Percentiles rank a stretch among this genome's conserved stretches.
phyloP scores from a whole-genome alignment of 2,888 invertebrate species.

The Oligia strigilis region DNA sequence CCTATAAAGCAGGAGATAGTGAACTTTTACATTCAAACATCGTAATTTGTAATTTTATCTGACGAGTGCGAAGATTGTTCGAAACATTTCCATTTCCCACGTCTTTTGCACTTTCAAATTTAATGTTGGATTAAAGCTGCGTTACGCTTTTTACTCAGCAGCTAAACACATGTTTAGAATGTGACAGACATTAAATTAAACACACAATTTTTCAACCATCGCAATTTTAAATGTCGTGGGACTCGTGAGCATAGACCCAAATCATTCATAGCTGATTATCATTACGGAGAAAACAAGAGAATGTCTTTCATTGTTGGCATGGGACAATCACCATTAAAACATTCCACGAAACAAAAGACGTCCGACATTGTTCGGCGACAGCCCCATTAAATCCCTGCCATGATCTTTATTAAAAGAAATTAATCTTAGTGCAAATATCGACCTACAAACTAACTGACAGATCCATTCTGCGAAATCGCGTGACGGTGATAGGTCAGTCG shows the following conservation, averaged over 20 bases:
- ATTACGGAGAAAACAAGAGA: constrained; percentile 28
- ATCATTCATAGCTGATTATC: neutral
- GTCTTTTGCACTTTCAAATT: constrained; percentile 62
- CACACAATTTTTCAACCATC: neutral
- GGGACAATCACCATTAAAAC: constrained; percentile 29
- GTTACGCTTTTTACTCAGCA: constrained; percentile 45
- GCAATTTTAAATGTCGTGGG: neutral
- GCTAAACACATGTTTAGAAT: neutral
- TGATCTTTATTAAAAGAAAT: constrained; percentile 47
- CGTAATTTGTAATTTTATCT: constrained; percentile 43
- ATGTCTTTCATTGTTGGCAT: constrained; percentile 31
- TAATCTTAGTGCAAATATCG: constrained; percentile 55
- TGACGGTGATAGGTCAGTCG: constrained; percentile 35
- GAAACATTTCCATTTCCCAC: constrained; percentile 60
- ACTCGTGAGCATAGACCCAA: neutral
- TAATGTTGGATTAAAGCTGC: constrained; percentile 32
- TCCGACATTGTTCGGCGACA: constrained; percentile 37
- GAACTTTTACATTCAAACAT: constrained; percentile 38
- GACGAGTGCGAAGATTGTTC: constrained; percentile 55
- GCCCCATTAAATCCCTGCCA: constrained; percentile 21
- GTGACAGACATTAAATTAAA: neutral
- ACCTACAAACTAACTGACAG: constrained; percentile 51
- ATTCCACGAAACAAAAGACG: constrained; percentile 35
- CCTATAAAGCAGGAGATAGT: constrained; percentile 3
- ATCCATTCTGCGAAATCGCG: constrained; percentile 58